Evolutionary conservation across 23 tunicate species (phyloP).

Genomic region (Phallusia fumigata): DNA sequence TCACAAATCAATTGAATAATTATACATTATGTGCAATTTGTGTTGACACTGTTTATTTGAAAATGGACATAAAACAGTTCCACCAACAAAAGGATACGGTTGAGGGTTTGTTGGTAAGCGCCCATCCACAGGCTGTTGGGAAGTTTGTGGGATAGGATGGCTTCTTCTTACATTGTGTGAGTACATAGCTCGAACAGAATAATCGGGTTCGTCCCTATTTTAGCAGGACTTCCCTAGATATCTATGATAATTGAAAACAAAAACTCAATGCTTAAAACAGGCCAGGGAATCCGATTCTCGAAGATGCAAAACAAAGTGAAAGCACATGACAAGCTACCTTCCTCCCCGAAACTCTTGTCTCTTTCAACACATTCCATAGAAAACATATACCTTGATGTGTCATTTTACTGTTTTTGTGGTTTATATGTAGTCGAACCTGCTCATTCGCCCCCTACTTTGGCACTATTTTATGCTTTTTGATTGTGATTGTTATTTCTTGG

Average conservation of each 20-base stretch:
- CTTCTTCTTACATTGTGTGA: slow-evolving; percentile 3
- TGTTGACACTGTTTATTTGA: too few species aligned
- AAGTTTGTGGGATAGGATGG: background rate
- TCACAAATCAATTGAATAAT: too few species aligned
- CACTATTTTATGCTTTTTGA: too few species aligned
- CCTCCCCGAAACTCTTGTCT: too few species aligned
- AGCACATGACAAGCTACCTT: slow-evolving; percentile 6
- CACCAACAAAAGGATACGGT: background rate
- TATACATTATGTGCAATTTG: too few species aligned
- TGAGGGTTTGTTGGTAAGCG: slow-evolving; percentile 1
- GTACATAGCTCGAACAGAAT: slow-evolving; percentile 13
- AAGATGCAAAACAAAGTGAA: slow-evolving; percentile 1
- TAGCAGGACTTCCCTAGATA: slow-evolving; percentile 7
- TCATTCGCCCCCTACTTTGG: too few species aligned
- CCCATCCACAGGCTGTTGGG: slow-evolving; percentile 1
- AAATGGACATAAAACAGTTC: too few species aligned
- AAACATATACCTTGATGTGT: too few species aligned
- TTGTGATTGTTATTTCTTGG: too few species aligned
- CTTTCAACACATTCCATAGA: too few species aligned
- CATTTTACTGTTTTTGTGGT: too few species aligned
- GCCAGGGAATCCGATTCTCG: background rate
- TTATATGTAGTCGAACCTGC: too few species aligned
- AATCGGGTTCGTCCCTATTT: background rate
- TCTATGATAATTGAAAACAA: background rate
- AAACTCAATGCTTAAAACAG: background rate